These are phyloP conservation scores for Phania funesta DNA, from an alignment of 2,888 invertebrate genomes.

Conservation along the genomic window DNA sequence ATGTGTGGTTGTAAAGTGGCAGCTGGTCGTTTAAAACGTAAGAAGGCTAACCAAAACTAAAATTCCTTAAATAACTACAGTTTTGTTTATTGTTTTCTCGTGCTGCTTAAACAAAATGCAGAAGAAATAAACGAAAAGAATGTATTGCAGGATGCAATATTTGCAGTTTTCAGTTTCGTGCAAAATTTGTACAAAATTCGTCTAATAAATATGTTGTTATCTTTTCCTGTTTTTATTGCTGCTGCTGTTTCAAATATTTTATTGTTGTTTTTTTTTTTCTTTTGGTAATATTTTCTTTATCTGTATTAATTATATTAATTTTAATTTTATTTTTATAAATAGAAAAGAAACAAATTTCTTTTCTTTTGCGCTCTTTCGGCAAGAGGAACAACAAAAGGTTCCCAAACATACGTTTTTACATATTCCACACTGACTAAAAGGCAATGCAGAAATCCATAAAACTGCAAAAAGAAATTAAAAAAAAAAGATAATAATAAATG, in stretches of 20 bases:
- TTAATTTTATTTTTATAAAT: slow-evolving; percentile 4
- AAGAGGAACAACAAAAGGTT: slow-evolving; percentile 68
- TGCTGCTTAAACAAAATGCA: slow-evolving; percentile 17
- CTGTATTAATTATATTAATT: not conserved
- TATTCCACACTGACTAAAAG: slow-evolving; percentile 71
- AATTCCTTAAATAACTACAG: slow-evolving; percentile 53
- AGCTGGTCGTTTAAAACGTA: slow-evolving; percentile 56
- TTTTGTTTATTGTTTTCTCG: slow-evolving; percentile 29
- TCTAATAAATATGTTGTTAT: not conserved
- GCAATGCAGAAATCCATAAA: slow-evolving; percentile 77
- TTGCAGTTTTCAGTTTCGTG: slow-evolving; percentile 8
- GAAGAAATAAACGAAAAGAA: slow-evolving; percentile 2
- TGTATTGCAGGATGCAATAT: slow-evolving; percentile 20
- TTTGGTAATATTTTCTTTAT: not conserved
- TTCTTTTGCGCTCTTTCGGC: slow-evolving; percentile 50
- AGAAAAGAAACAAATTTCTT: slow-evolving; percentile 61
- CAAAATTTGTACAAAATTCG: slow-evolving; percentile 6
- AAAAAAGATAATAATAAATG: slow-evolving; percentile 49
- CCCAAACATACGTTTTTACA: slow-evolving; percentile 73
- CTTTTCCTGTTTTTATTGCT: not conserved
- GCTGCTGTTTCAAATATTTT: not conserved
- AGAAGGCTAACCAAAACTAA: slow-evolving; percentile 50
- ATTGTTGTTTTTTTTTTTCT: not conserved
- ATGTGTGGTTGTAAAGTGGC: slow-evolving; percentile 66
- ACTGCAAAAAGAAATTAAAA: slow-evolving; percentile 74